phyloP scores from a whole-genome alignment of 2,888 invertebrate species.

The Resseliella maxima region DNA sequence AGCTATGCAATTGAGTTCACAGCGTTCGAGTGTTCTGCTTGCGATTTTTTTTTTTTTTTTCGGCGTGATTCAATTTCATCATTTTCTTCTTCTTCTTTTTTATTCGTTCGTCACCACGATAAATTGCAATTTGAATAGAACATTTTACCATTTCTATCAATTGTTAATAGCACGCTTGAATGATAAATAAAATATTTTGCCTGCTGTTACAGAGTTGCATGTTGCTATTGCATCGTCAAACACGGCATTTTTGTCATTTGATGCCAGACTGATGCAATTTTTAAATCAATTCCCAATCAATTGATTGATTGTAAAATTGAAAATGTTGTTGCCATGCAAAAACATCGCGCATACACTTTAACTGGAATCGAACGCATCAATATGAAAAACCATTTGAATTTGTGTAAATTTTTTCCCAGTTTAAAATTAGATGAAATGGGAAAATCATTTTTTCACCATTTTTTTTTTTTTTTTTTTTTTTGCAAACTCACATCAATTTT shows the following conservation, averaged over 20 bases:
- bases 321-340: background rate
- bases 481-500: too few relatives aligned
- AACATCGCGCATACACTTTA: background rate
- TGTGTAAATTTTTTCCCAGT: background rate
- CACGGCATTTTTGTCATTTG: conserved; percentile 31
- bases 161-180: conserved; percentile 28
- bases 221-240: background rate
- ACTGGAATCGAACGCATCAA: background rate
- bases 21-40: background rate
- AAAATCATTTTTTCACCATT: background rate
- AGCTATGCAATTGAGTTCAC: background rate
- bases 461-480: background rate
- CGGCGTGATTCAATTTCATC: too few relatives aligned
- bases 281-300: conserved; percentile 45
- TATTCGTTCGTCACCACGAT: background rate
- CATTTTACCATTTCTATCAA: conserved; percentile 40
- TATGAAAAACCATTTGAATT: background rate
- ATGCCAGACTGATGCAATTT: conserved; percentile 29
- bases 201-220: too few relatives aligned
- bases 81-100: background rate
- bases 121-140: conserved; percentile 40
- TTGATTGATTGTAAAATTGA: conserved; percentile 23
- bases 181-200: conserved; percentile 40
- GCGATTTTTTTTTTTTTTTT: background rate
- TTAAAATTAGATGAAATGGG: conserved; percentile 30